A percentile compares a stretch with the other conserved stretches of the same genome.
Conservation (phyloP, 2,113 vertebrate genomes). For the Austrofundulus limnaeus region DNA sequence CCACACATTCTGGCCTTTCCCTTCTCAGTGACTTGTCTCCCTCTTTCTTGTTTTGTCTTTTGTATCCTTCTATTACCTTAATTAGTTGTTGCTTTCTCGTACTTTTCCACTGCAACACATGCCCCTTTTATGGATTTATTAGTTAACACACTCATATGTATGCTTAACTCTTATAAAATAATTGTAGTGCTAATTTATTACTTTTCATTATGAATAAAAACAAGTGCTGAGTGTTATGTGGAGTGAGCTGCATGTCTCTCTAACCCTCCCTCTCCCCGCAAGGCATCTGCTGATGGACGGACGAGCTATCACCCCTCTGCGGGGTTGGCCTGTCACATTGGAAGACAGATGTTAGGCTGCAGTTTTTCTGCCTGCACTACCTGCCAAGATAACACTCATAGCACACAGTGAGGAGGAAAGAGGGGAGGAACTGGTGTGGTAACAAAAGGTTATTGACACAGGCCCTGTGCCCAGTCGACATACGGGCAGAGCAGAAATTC, state of each 20-base stretch:
- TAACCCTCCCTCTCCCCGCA: slow-evolving; percentile 32
- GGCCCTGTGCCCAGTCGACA: background rate
- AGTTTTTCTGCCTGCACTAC: slow-evolving; percentile 46
- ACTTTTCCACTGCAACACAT: background rate
- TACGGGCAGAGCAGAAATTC: slow-evolving; percentile 4
- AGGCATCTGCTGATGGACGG: slow-evolving; percentile 55
- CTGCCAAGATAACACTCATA: slow-evolving; percentile 43
- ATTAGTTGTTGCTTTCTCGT: background rate
- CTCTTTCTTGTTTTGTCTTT: background rate
- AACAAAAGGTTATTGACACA: slow-evolving; percentile 48
- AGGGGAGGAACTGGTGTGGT: slow-evolving; percentile 10
- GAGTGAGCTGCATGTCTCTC: slow-evolving; percentile 30
- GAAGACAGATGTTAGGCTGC: slow-evolving; percentile 62
- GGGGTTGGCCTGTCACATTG: slow-evolving; percentile 51
- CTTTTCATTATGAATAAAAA: slow-evolving; percentile 35
- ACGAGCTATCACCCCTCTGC: slow-evolving; percentile 36
- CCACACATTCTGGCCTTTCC: slow-evolving; percentile 17
- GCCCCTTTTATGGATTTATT: background rate
- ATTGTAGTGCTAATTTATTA: slow-evolving; percentile 21
- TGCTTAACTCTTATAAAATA: background rate
- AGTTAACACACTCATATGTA: background rate
- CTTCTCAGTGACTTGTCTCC: too few relatives aligned
- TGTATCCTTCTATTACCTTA: background rate
- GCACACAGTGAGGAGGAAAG: slow-evolving; percentile 21
- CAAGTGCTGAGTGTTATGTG: slow-evolving; percentile 21